Base-by-base conservation (phyloP, 1,140 invertebrate genomes). In the Brachystomella parvula region DNA sequence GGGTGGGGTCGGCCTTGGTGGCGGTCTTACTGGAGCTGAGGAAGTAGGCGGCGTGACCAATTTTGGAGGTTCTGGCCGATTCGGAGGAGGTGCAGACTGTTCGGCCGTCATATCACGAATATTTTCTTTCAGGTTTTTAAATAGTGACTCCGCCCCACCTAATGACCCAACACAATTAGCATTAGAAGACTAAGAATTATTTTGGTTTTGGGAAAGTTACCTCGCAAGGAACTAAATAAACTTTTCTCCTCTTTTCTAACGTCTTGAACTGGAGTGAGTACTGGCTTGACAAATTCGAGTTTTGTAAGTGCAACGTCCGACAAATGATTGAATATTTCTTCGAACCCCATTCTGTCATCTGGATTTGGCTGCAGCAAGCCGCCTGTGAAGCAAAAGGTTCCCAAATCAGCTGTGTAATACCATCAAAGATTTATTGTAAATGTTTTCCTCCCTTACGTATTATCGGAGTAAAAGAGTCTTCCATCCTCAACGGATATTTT, bases 401-500 rank as follows among this genome's bases (percentile, higher is more conserved):
- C 9, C 39, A 44, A 44, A 44, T 44, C n/a, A 44, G n/a, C 39
- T 44, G 9, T 44, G 33, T 1, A 1, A 32, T 56, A 6, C 9
- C 24, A 24, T 6, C 15, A 17, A 56, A 56, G 6, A 56, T 17
- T 56, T 19, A 31, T 29, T 47, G 47, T 47, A 15, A 29, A 3
- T 3, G 44, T 15, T 15, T 33, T 17, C 12, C 21, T 44, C 28
- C 58, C 62, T 59, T 61, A 64, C 66, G 53, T 30, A 68, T 64
- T 59, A 64, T 68, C 30, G 60, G 60, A 24, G 60, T 47, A 44
- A 44, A 62, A 9, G 12, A 59, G 21, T 62, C 62, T 19, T 67
- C 49, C 29, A 57, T 47, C 3, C 61, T 53, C 21, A 68, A 47
- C 3, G 53, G 19, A 39, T 64, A 68, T 19, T 98, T 99, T 67